Percentiles rank a stretch among this genome's conserved stretches.
These are phyloP conservation scores for Manis crassicaudata DNA, from an alignment of 2,797 vertebrate genomes.

Conservation along the genomic window DNA sequence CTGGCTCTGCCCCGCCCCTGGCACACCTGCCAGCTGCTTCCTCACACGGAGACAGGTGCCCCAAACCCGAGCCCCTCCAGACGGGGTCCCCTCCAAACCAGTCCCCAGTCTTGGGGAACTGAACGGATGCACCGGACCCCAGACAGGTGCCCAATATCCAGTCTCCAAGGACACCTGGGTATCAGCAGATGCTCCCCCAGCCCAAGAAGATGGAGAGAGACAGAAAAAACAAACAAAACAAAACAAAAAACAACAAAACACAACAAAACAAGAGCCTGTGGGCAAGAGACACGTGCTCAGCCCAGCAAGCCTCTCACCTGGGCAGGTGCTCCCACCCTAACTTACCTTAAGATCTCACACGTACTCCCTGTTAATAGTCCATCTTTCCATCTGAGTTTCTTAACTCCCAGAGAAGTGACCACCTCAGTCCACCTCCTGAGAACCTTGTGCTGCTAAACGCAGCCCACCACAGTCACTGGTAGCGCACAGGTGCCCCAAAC, in stretches of 20 bases:
- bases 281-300: not conserved
- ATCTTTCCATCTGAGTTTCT: not conserved
- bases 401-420: not conserved
- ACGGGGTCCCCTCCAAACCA: not conserved
- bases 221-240: no score
- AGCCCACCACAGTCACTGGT: not conserved
- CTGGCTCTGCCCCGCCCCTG: accelerated
- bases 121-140: not conserved
- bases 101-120: not conserved
- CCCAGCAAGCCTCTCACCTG: not conserved
- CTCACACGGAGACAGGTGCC: accelerated
- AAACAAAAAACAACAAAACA: no score
- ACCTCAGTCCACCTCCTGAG: not conserved
- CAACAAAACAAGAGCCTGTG: not conserved
- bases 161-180: not conserved
- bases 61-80: no score
- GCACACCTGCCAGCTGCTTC: not conserved
- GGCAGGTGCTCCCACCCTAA: not conserved
- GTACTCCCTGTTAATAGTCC: not conserved
- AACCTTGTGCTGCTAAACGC: not conserved
- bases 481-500: no score
- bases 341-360: not conserved
- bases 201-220: not conserved
- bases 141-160: not conserved
- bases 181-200: not conserved